These are phyloP conservation scores for Tetragonula clypearis DNA, from an alignment of 1,140 invertebrate genomes.

Conservation along the genomic window DNA sequence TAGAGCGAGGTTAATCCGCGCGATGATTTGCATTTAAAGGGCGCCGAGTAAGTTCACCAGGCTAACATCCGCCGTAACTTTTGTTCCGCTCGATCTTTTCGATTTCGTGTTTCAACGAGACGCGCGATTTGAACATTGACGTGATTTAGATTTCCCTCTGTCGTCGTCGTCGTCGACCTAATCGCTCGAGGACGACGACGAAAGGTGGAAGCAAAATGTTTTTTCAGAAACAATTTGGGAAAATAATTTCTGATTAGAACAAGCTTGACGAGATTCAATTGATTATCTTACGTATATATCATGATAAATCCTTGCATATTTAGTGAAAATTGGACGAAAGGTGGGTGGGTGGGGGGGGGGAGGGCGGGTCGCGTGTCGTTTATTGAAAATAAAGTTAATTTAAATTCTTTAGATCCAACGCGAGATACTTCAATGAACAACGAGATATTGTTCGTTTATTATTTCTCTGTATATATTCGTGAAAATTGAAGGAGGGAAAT, in stretches of 20 bases:
- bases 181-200: not conserved
- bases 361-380: too few relatives aligned
- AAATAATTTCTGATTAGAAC: too few relatives aligned
- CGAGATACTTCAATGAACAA: too few relatives aligned
- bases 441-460: too few relatives aligned
- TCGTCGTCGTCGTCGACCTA: not conserved
- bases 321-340: too few relatives aligned
- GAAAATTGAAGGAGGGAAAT: too few relatives aligned
- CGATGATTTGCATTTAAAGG: conserved; percentile 45
- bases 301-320: too few relatives aligned
- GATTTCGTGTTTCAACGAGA: conserved; percentile 4
- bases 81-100: not conserved
- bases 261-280: too few relatives aligned
- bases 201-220: not conserved
- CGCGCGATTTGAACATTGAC: not conserved
- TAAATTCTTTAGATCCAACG: too few relatives aligned
- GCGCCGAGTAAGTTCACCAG: not conserved
- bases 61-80: not conserved
- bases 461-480: too few relatives aligned
- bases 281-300: too few relatives aligned
- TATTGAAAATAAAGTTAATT: too few relatives aligned
- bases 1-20: not conserved
- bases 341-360: accelerated
- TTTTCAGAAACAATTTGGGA: not conserved
- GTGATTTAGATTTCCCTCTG: not conserved